A percentile compares a stretch with the other conserved stretches of the same genome.
phyloP scores from a whole-genome alignment of 2,888 invertebrate genomes.

The Lepidochitona cinerea region DNA sequence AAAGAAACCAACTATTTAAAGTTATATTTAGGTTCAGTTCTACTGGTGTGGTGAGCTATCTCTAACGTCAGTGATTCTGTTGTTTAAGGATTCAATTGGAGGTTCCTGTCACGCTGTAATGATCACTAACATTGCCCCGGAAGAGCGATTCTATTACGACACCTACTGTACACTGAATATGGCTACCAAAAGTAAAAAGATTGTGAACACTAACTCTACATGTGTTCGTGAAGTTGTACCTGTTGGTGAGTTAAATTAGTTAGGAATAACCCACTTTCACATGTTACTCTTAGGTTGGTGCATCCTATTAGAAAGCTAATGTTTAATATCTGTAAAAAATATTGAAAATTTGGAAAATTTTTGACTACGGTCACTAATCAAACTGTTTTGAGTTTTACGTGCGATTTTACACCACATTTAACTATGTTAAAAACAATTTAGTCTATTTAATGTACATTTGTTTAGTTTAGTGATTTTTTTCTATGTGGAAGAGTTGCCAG shows the following conservation, averaged over 20 bases:
- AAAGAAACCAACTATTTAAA: neutral
- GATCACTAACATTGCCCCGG: slow-evolving; percentile 66
- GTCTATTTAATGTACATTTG: no score
- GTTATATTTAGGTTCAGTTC: neutral
- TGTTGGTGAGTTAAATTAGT: slow-evolving; percentile 17
- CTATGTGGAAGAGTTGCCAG: no score
- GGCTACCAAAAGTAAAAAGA: slow-evolving; percentile 65
- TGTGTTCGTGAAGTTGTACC: slow-evolving; percentile 32
- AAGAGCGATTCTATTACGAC: slow-evolving; percentile 61
- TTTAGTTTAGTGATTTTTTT: no score
- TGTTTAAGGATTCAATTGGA: slow-evolving; percentile 62
- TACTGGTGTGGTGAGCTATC: neutral
- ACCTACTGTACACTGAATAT: slow-evolving; percentile 67
- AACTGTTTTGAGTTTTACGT: no score
- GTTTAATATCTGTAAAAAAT: no score
- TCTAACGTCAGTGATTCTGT: slow-evolving; percentile 6
- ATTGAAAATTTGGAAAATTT: no score
- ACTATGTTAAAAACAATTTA: no score
- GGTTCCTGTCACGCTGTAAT: slow-evolving; percentile 62
- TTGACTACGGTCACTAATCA: no score
- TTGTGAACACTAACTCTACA: slow-evolving; percentile 53
- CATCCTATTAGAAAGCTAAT: no score
- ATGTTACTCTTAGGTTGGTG: no score
- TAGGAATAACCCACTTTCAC: no score
- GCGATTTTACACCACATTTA: no score